Evolutionary conservation across 2,888 invertebrate species (phyloP).

Genomic region (Allolobophora icterica): DNA sequence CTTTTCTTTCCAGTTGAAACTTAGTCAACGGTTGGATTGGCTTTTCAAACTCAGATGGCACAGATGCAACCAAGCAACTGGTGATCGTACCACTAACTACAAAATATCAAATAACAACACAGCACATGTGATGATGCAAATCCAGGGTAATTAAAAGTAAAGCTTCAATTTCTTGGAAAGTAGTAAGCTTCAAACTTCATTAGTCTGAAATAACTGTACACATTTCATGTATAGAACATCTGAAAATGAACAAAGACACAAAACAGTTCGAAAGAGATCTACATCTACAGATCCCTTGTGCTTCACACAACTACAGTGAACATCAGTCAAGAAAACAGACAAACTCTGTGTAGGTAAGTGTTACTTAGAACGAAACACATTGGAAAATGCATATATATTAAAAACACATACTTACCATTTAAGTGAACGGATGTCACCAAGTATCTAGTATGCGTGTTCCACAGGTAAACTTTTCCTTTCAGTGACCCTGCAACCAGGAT

Average conservation of each 20-base stretch:
- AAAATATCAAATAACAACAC: neutral
- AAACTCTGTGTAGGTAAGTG: too few species aligned
- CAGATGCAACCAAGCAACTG: neutral
- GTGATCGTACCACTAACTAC: neutral
- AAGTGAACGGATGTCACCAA: neutral
- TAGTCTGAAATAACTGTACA: too few species aligned
- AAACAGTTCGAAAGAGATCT: too few species aligned
- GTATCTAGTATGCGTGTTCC: constrained; percentile 11
- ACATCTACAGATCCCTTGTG: too few species aligned
- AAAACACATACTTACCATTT: constrained; percentile 19
- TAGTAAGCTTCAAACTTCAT: too few species aligned
- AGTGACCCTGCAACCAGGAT: neutral
- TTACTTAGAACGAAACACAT: too few species aligned
- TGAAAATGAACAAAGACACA: too few species aligned
- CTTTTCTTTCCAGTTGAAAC: neutral
- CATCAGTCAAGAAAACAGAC: too few species aligned
- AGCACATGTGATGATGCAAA: neutral
- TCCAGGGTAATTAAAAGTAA: neutral
- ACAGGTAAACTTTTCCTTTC: constrained; percentile 22
- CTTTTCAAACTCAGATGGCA: neutral
- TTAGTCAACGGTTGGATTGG: neutral
- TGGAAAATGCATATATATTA: neutral
- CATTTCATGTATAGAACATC: too few species aligned
- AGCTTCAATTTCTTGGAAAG: too few species aligned
- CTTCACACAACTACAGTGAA: too few species aligned